Evolutionary conservation across 2,113 vertebrate species (phyloP), one percentile per base, ranked within the genome.

Genomic region (Plectropomus leopardus): DNA sequence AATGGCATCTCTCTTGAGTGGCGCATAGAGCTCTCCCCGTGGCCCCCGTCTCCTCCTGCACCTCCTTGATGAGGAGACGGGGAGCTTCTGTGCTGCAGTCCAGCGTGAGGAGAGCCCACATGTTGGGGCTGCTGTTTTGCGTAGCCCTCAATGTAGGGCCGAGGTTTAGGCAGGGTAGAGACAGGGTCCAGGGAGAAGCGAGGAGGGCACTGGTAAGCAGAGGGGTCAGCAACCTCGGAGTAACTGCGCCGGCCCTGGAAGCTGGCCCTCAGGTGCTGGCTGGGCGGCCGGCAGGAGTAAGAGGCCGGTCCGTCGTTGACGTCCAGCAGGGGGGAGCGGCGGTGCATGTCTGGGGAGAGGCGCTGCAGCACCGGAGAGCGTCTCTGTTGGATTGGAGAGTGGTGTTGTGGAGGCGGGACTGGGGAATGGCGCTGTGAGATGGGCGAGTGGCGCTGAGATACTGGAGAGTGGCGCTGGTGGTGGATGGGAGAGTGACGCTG

Each of bases 161-260:
- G 95, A 11, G 96, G 98, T 88, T 98, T 98, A 21, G 98, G 97
- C 30, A 98, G 95, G 11, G 97, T 98, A 74, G 96, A 96, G 6
- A 97, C 96, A 0, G 97, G 96, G 84, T 97, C 97, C 81, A 98
- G 95, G 89, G 96, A 95, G 78, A 97, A 96, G 78, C 96, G 93
- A 44, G 96, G 94, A 5, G 94, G 94, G 81, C 96, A 96, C 84
- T 96, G 96, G 90, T 98, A 98, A 65, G 95, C 93, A 0, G 96
- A 97, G 14, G 96, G 96, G 92, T 98, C 97, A 0, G 94, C 95
- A 51, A 97, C 95, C 94, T 99, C 98, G 0, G 98, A 99, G 93
- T 99, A 99, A 84, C 98, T 99, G 63, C 98, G 96, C 0, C 97
- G 96, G 9, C 97, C 97, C 81, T 98, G 97, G 94, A 99, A 99